Percentiles rank a stretch among this genome's conserved stretches.
These are phyloP conservation scores for Bujurquina vittata DNA, from an alignment of 2,113 vertebrate species.

Conservation along the genomic window DNA sequence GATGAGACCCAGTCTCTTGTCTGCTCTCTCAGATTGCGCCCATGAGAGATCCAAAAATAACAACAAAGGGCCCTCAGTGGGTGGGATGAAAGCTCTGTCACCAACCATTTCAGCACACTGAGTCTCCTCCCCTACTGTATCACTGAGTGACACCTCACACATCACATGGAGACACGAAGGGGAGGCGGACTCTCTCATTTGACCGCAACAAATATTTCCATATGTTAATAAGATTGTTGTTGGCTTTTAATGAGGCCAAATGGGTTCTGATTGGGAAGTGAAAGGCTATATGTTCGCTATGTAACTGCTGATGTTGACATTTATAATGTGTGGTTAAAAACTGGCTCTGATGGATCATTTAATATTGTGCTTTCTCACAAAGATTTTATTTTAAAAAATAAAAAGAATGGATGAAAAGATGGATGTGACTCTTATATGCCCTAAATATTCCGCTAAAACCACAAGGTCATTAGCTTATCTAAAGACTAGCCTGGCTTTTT, in stretches of 20 bases:
- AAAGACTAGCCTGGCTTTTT: not conserved
- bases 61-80: constrained; percentile 77
- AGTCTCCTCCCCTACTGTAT: constrained; percentile 70
- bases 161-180: constrained; percentile 50
- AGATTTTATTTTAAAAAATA: not conserved
- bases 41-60: constrained; percentile 79
- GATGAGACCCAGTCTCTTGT: constrained; percentile 60
- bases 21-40: constrained; percentile 72
- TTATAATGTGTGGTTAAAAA: not conserved
- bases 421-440: not conserved
- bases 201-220: constrained; percentile 62
- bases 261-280: not conserved
- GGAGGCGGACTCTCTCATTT: constrained; percentile 44
- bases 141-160: constrained; percentile 64
- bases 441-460: not conserved
- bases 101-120: constrained; percentile 66
- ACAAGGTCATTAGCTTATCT: not conserved
- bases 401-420: not conserved
- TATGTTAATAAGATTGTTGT: constrained; percentile 45
- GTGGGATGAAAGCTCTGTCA: constrained; percentile 78
- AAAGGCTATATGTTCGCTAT: not conserved
- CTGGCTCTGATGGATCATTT: not conserved
- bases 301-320: not conserved
- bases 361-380: not conserved
- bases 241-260: constrained; percentile 14